Percentiles rank a stretch among this genome's conserved stretches.
Conservation (phyloP, 2,113 vertebrate genomes). For the Callaeas wilsoni region DNA sequence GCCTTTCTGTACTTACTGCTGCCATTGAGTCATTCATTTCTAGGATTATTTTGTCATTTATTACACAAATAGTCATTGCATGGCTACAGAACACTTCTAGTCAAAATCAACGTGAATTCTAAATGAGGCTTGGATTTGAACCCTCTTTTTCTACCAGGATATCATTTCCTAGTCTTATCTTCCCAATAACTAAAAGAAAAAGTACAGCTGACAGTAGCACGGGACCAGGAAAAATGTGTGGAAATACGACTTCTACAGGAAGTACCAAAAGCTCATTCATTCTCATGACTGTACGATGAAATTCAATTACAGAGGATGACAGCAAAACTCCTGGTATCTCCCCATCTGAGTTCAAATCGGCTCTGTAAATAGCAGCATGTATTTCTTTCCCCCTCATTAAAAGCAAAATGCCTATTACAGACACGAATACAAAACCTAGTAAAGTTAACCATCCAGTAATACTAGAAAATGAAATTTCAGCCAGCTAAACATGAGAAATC, state of each 20-base stretch:
- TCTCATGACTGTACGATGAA: neutral
- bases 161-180: neutral
- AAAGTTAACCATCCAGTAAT: neutral
- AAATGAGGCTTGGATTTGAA: neutral
- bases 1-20: neutral
- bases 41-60: neutral
- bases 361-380: neutral
- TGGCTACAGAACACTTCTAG: neutral
- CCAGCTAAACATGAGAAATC: neutral
- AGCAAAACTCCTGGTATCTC: neutral
- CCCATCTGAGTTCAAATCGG: neutral
- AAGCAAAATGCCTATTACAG: neutral
- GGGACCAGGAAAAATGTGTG: neutral
- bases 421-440: neutral
- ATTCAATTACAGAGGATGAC: neutral
- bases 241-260: neutral
- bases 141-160: neutral
- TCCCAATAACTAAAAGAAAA: neutral
- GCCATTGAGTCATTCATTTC: neutral
- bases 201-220: neutral
- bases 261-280: neutral
- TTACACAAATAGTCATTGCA: neutral
- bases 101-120: neutral
- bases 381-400: neutral
- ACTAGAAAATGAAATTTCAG: neutral